Evolutionary conservation across 2,797 vertebrate species (phyloP), one percentile per base, ranked within the genome.

Genomic region (Sciurus vulgaris): DNA sequence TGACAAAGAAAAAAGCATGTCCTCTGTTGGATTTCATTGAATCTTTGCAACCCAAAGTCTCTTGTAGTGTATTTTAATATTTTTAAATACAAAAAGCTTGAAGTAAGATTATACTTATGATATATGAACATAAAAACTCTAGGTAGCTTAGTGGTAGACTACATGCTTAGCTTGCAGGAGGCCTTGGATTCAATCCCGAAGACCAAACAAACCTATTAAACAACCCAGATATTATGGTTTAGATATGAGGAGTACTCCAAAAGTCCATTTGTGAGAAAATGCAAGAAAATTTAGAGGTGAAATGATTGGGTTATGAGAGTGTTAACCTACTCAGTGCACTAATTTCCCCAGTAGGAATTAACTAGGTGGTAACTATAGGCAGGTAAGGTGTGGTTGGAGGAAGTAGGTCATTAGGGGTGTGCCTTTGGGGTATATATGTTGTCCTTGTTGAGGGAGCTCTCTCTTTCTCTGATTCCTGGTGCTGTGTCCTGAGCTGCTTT

Each of bases 41-140:
- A 47, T 15, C 24, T 72, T 86, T 74, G 12, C 4, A 94, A 49
- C 14, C 3, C 18, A 30, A 61, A 24, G 67, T 89, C 0, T 70
- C 22, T 24, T 18, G 59, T 61, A 93, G 59, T 15, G 5, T 86
- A 76, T 54, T 67, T 83, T 73, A 93, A 85, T 89, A 92, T 73
- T 89, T 59, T 91, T 77, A 83, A 83, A 76, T 65, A 65, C 13
- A 73, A 77, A 94, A 93, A 47, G 3, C 7, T 93, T 77, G 47
- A 93, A 47, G 56, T 54, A 20, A 76, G 24, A 61, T 84, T 82
- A 87, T 89, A 86, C 33, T 38, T 94, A 73, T 15, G 14, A 74
- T 86, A 26, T 82, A 83, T 79, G 91, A 94, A 44, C 1, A 63
- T 35, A 84, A 74, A 88, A 90, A 65, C 30, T 69, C 12, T 47